Conservation (phyloP, 2,113 vertebrate genomes). For the Synchiropus splendidus region DNA sequence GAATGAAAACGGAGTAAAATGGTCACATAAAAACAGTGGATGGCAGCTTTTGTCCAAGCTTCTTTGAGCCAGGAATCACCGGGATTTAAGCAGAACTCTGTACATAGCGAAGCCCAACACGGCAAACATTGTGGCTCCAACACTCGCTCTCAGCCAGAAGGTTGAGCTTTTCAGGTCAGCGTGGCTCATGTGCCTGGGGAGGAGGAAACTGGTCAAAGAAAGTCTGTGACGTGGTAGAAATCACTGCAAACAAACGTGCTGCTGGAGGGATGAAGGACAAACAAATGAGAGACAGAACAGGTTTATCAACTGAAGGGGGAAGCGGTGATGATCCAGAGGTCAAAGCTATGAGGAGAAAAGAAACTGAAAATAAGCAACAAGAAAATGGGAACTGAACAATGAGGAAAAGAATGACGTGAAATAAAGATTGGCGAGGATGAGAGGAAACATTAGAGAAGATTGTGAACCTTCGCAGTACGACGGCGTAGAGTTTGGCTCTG, state of each 20-base stretch:
- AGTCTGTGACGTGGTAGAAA: not conserved
- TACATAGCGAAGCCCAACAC: slow-evolving; percentile 92
- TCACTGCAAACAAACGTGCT: not conserved
- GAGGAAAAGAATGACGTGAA: not conserved
- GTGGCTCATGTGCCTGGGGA: slow-evolving; percentile 79
- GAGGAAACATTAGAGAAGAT: slow-evolving; percentile 4
- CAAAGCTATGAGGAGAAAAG: no score
- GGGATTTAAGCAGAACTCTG: slow-evolving; percentile 81
- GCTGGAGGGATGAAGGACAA: not conserved
- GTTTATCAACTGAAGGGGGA: slow-evolving; percentile 17
- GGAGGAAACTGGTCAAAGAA: slow-evolving; percentile 34
- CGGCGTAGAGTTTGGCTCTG: slow-evolving; percentile 98
- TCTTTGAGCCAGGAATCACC: no score
- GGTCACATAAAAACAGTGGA: no score
- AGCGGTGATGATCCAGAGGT: not conserved
- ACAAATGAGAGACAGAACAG: not conserved
- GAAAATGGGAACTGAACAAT: no score
- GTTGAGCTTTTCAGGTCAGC: slow-evolving; percentile 87
- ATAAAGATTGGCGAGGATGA: no score
- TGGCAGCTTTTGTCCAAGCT: no score
- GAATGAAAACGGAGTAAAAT: no score
- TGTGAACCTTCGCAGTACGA: slow-evolving; percentile 88
- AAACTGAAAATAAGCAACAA: no score
- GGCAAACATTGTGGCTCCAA: slow-evolving; percentile 87
- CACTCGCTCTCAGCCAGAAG: slow-evolving; percentile 89